phyloP scores from a whole-genome alignment of 2,888 invertebrate genomes.

The Brenthis daphne region DNA sequence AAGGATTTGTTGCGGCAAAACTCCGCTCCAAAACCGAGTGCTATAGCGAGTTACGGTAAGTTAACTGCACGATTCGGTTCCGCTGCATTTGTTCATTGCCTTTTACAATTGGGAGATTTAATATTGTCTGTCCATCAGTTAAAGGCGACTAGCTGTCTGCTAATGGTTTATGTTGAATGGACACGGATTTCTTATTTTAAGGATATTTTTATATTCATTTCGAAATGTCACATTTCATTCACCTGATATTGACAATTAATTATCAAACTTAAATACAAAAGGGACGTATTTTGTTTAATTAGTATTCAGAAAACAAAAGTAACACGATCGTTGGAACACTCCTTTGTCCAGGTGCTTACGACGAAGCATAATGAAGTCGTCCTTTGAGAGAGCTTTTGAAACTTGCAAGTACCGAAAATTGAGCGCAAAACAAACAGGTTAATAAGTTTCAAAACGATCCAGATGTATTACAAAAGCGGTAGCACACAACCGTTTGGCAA shows the following conservation, averaged over 20 bases:
- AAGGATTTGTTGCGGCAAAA: slow-evolving; percentile 82
- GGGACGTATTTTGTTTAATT: slow-evolving; percentile 75
- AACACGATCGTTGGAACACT: slow-evolving; percentile 70
- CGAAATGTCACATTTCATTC: slow-evolving; percentile 56
- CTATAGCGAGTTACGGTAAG: slow-evolving; percentile 67
- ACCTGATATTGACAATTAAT: slow-evolving; percentile 56
- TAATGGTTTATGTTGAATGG: slow-evolving; percentile 53
- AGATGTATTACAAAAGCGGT: slow-evolving; percentile 81
- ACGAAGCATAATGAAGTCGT: slow-evolving; percentile 66
- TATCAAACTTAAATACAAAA: slow-evolving; percentile 55
- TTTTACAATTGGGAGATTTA: slow-evolving; percentile 52
- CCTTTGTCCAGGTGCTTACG: slow-evolving; percentile 64
- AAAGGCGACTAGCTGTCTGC: slow-evolving; percentile 63
- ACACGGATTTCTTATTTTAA: slow-evolving; percentile 48
- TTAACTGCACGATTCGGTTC: slow-evolving; percentile 73
- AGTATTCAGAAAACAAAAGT: slow-evolving; percentile 73
- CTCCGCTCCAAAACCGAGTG: slow-evolving; percentile 79
- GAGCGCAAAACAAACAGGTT: slow-evolving; percentile 75
- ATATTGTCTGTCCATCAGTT: slow-evolving; percentile 49
- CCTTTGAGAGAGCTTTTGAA: slow-evolving; percentile 67
- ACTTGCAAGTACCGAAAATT: slow-evolving; percentile 61
- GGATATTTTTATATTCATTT: slow-evolving; percentile 35
- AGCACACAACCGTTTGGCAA: slow-evolving; percentile 77
- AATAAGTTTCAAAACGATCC: slow-evolving; percentile 81
- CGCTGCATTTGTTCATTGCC: slow-evolving; percentile 74